A percentile compares a stretch with the other conserved stretches of the same genome.
Conservation (phyloP, 2,797 vertebrate species). For the Urosaurus nigricauda region DNA sequence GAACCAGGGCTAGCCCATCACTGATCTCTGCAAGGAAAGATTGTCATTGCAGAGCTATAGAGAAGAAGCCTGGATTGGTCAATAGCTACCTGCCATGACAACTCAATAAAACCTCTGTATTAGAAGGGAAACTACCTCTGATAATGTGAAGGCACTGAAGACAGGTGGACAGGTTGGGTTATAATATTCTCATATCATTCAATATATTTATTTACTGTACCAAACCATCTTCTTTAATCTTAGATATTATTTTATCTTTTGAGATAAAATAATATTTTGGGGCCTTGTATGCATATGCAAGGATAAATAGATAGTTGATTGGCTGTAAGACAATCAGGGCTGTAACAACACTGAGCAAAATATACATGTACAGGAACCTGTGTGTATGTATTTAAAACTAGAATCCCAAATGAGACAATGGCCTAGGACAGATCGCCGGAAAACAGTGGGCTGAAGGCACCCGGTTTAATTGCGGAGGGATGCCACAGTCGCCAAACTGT, state of each 20-base stretch:
- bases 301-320: background rate
- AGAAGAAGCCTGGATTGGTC: background rate
- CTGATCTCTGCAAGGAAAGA: background rate
- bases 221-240: background rate
- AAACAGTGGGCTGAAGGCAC: too few relatives aligned
- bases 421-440: too few relatives aligned
- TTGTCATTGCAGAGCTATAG: background rate
- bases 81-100: background rate
- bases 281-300: background rate
- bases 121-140: background rate
- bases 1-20: background rate
- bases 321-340: background rate
- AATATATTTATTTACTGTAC: background rate
- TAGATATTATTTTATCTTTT: background rate
- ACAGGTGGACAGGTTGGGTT: background rate
- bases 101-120: background rate
- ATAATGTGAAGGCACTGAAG: background rate
- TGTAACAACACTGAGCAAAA: constrained; percentile 3
- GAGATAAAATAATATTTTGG: background rate
- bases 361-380: background rate
- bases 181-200: background rate
- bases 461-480: too few relatives aligned
- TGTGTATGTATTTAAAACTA: background rate
- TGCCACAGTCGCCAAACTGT: too few relatives aligned
- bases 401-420: background rate